Evolutionary conservation across 2,797 vertebrate genomes (phyloP).

Genomic region (Octomys mimax): DNA sequence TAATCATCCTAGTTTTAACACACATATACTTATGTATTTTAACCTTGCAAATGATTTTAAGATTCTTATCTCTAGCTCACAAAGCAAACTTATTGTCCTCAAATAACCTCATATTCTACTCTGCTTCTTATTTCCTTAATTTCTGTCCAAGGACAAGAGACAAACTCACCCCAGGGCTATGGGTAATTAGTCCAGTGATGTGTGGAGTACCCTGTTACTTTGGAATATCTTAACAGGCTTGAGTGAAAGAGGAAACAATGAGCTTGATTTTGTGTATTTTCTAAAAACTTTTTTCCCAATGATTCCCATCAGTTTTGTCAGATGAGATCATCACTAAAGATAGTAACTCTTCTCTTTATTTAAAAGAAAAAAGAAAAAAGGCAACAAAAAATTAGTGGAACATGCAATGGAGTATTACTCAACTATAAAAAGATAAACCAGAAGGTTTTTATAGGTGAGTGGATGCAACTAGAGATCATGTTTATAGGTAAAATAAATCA

Average conservation of each 20-base stretch:
- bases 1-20: background rate
- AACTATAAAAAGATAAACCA: too few relatives aligned
- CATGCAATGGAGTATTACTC: too few relatives aligned
- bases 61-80: background rate
- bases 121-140: background rate
- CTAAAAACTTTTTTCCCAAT: background rate
- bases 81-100: background rate
- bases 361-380: background rate
- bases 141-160: background rate
- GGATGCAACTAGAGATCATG: too few relatives aligned
- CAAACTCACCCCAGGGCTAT: background rate
- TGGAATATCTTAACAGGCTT: background rate
- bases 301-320: slow-evolving; percentile 48
- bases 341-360: background rate
- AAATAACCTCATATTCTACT: background rate
- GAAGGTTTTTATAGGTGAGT: too few relatives aligned
- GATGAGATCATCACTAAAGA: background rate
- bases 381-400: background rate
- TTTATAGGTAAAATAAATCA: too few relatives aligned
- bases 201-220: background rate
- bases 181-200: background rate
- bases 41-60: background rate
- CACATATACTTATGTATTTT: background rate
- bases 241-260: background rate
- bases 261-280: background rate